Base-by-base conservation (phyloP, 2,888 invertebrate species). In the Acanthacorydalis orientalis region DNA sequence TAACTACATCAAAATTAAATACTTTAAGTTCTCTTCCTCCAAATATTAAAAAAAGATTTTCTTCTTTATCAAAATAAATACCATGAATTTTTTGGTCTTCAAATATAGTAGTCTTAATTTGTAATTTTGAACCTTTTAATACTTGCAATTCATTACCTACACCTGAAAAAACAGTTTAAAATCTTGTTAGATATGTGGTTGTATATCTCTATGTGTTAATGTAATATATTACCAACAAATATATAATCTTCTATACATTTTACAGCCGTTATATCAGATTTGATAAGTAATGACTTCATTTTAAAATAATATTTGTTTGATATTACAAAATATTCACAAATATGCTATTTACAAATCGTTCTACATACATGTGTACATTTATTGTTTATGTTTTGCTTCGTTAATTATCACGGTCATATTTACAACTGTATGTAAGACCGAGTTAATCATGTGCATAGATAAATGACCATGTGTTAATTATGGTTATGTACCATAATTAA, bases 31-130 rank as follows among this genome's bases (percentile, higher is more conserved):
- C 68, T 60, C 71, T 74, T 12, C 75, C 77, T 11, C 78, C 78
- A 62, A 68, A 74, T 41, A 75, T 59, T 8, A 75, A 56, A n/a
- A 75, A 52, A 23, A 23, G 2, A 23, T 23, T 23, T 53, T 64
- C 57, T 4, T 57, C 54, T 7, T 53, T 52, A 46, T 52, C 52
- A 40, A 59, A 55, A 23, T 67, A 61, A 52, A 78, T 68, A 35
- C 77, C 75, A 60, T 76, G 73, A 51, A 79, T 70, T 62, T 74
- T 75, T 55, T 76, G 72, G 0, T 72, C 72, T 8, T 67, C 55
- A 56, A 67, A 64, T 42, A 67, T 55, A 51, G 59, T 51, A 37
- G 58, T 49, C 50, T 55, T 54, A 41, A 55, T 46, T 15, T 60
- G 44, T 35, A 60, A 50, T 23, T 53, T 48, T 8, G 51, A 52